Base-by-base conservation (phyloP, 1,140 invertebrate genomes). In the Scaptomyza montana region DNA sequence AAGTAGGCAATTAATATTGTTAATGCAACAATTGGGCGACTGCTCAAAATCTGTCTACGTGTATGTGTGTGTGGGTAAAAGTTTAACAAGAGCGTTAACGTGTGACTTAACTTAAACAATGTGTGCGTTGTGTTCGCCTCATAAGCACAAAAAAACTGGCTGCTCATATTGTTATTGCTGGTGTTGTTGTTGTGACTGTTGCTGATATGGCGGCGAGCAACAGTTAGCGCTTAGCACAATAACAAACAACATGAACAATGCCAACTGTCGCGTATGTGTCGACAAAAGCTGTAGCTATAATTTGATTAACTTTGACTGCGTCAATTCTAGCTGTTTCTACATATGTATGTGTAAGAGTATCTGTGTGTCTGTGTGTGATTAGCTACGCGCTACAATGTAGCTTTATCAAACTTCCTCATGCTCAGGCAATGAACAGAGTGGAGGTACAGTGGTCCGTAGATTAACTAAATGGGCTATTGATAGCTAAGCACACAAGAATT, bases 301-400 rank as follows among this genome's bases (percentile, higher is more conserved):
- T 87, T 87, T 89, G 89, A 87, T 87, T 87, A 87, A 82, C 78
- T 82, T 71, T 84, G 63, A 78, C 74, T 86, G 73, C 73, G 66
- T 64, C 54, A 70, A 43, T 63, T 9, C 28, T 30, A 39, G 43
- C 56, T 39, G 25, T 47, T 53, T 43, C 33, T n/a, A 7, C 6
- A 3, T n/a, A 28, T 13, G 3, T 21, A 54, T 5, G 10, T 55
- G 16, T 36, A 16, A n/a, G 16, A 28, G 19, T 43, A 4, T 21
- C 7, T 36, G 49, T 39, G 47, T 53, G 30, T 46, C 13, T 56
- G 25, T 25, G 30, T 53, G 47, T 68, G 30, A 36, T 36, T 36
- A 36, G 33, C 33, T 36, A 36, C 33, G 33, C 33, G 33, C 33
- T 9, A 36, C 33, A 36, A 36, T 53, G 41, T 50, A 78, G 60